Evolutionary conservation across 2,888 invertebrate genomes (phyloP), one percentile per base, ranked within the genome.

Genomic region (Ophraella communa): DNA sequence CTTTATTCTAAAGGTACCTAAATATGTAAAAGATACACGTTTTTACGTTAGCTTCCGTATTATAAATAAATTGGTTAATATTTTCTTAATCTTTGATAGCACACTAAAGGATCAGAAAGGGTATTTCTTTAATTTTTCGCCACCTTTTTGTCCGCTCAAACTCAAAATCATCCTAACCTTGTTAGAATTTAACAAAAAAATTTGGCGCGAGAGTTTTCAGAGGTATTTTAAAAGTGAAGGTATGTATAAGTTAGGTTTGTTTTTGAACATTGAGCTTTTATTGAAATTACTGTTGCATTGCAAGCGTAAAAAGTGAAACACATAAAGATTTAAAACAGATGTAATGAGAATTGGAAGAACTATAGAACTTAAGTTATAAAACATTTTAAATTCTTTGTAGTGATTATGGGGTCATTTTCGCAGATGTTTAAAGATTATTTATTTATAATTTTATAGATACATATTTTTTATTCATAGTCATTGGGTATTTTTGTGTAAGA

Each of bases 291-390:
- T 73, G 73, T 76, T 79, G 77, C 73, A 69, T 76, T 52, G 76
- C 76, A 81, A 81, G 81, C 81, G 78, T 77, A 79, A 80, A 39
- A 81, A 80, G 81, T 81, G 80, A 80, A 76, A 82, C 81, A 82
- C 81, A 81, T 81, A 81, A 81, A 82, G 81, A 82, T 82, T 81
- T 79, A 82, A 81, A 82, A 82, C 81, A 81, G 79, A 30, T 81
- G 81, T 80, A 17, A 17, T 17, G 17, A 17, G 39, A 39, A 39
- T 39, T 39, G 39, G 39, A 39, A 39, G 17, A 39, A 17, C 39
- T 7, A 39, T n/a, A n/a, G n/a, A n/a, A n/a, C n/a, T n/a, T n/a
- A n/a, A n/a, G n/a, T n/a, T n/a, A n/a, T n/a, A n/a, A n/a, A n/a
- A n/a, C n/a, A 72, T 72, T 51, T 67, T 62, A 72, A 69, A 69